phyloP scores from a whole-genome alignment of 2,113 vertebrate species.

The Rousettus leschenaultii region DNA sequence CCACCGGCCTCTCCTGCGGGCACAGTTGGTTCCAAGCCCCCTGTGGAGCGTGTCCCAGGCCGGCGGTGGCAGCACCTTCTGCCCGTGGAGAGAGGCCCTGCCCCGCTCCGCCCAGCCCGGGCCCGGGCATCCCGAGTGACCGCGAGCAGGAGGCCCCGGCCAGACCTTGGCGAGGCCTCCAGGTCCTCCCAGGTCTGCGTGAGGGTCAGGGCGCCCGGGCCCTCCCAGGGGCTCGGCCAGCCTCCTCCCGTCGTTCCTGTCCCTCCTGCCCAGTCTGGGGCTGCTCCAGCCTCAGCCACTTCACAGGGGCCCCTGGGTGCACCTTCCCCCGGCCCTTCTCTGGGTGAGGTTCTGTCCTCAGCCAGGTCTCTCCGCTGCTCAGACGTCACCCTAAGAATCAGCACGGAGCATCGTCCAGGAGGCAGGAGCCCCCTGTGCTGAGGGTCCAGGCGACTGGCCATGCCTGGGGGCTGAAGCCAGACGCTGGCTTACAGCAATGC shows the following conservation, averaged over 20 bases:
- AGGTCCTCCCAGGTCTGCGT: neutral
- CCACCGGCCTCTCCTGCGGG: neutral
- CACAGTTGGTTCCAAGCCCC: neutral
- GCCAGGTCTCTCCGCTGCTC: neutral
- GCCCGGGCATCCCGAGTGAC: neutral
- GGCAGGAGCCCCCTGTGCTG: neutral
- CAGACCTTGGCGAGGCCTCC: neutral
- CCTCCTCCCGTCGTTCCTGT: neutral
- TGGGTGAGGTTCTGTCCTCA: neutral
- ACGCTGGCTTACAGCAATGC: fast-evolving
- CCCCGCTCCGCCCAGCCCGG: neutral
- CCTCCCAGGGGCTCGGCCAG: neutral
- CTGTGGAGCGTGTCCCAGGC: neutral
- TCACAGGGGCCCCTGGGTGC: neutral
- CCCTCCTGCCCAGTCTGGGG: neutral
- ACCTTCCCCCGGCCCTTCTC: neutral
- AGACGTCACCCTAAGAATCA: neutral
- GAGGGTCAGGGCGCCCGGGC: neutral
- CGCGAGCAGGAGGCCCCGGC: neutral
- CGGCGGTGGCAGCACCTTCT: neutral
- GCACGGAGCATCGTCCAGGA: neutral
- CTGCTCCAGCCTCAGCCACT: neutral
- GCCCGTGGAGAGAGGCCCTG: too few species aligned
- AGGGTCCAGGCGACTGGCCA: neutral
- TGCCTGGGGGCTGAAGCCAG: neutral